Conservation (phyloP, 2,113 vertebrate genomes). For the Motacilla tschutschensis region DNA sequence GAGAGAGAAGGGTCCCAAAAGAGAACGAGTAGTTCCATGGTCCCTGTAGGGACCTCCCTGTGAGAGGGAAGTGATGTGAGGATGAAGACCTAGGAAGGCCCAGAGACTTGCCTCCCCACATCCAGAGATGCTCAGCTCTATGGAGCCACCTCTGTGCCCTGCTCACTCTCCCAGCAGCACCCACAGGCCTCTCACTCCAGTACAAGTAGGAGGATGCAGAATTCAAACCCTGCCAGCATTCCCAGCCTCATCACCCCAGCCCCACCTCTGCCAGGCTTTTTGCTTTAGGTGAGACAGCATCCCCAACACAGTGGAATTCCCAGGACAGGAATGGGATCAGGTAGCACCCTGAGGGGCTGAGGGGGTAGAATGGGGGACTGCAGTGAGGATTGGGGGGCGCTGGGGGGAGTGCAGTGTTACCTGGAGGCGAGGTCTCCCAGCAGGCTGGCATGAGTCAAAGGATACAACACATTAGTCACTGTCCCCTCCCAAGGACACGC, state of each 20-base stretch:
- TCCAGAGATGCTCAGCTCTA: not conserved
- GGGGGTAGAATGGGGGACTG: not conserved
- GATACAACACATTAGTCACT: slow-evolving; percentile 58
- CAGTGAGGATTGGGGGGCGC: accelerated
- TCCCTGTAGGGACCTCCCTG: not conserved
- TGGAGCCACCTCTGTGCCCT: not conserved
- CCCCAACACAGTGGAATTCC: not conserved
- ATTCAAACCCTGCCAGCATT: not conserved
- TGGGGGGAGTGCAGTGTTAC: slow-evolving; percentile 66
- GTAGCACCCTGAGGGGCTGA: not conserved
- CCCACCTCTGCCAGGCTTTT: not conserved
- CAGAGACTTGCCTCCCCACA: not conserved
- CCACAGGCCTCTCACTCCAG: not conserved
- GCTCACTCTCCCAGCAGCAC: not conserved
- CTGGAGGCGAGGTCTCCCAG: slow-evolving; percentile 94
- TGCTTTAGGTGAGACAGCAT: not conserved
- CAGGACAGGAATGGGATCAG: not conserved
- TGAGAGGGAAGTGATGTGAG: not conserved
- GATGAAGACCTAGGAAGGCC: not conserved
- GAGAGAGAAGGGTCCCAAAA: not conserved
- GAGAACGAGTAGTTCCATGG: accelerated
- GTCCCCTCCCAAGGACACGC: not conserved
- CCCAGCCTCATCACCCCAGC: not conserved
- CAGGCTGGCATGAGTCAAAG: slow-evolving; percentile 70
- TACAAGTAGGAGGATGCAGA: not conserved